Conservation (phyloP, 1,140 invertebrate species). For the Asobara japonica region DNA sequence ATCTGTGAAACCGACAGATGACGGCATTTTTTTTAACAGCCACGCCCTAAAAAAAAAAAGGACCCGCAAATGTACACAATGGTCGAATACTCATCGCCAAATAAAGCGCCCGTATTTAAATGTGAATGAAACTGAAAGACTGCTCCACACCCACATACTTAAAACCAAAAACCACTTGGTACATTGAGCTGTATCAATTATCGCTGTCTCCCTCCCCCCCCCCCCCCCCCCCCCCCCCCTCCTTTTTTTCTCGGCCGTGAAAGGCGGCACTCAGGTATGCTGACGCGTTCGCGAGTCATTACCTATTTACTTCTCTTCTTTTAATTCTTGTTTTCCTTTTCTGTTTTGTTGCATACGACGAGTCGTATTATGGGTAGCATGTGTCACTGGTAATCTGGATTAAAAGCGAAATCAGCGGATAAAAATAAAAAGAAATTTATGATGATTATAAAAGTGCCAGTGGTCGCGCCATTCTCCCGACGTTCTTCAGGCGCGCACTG, state of each 20-base stretch:
- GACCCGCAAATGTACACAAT: not conserved
- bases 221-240: too few relatives aligned
- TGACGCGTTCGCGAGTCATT: not conserved
- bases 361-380: not conserved
- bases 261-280: constrained; percentile 6
- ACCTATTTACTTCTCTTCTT: not conserved
- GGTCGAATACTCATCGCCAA: not conserved
- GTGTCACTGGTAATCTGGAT: not conserved
- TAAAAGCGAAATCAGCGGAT: too few relatives aligned
- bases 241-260: not conserved
- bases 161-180: not conserved
- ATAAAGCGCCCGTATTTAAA: constrained; percentile 6
- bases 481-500: too few relatives aligned
- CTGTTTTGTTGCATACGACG: not conserved
- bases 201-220: constrained; percentile 11
- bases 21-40: not conserved
- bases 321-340: not conserved
- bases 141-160: not conserved
- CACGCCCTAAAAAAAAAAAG: not conserved
- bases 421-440: too few relatives aligned
- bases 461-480: too few relatives aligned
- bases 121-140: not conserved
- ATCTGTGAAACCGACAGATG: not conserved
- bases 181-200: constrained; percentile 15
- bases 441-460: too few relatives aligned